phyloP scores from a whole-genome alignment of 1,140 invertebrate genomes.

The Philotrypesis tridentata region DNA sequence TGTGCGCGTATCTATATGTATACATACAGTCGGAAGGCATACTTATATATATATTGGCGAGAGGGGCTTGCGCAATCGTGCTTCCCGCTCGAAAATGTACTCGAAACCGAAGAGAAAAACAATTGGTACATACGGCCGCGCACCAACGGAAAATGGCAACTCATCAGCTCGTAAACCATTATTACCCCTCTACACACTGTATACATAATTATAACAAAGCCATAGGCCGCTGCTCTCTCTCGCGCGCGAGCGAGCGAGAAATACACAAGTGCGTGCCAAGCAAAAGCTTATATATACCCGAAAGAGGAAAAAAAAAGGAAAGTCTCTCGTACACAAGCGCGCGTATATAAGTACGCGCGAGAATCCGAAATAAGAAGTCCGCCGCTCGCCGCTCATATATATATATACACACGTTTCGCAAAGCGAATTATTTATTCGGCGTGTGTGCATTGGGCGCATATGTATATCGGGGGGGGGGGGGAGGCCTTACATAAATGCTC shows the following conservation, averaged over 20 bases:
- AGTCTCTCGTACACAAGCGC: background rate
- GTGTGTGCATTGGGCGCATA: constrained; percentile 5
- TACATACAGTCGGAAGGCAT: too few relatives aligned
- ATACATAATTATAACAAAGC: constrained; percentile 37
- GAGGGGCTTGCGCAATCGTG: too few relatives aligned
- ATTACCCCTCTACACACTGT: background rate
- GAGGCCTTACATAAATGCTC: constrained; percentile 7
- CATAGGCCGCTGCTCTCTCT: too few relatives aligned
- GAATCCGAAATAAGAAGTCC: background rate
- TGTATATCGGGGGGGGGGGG: background rate
- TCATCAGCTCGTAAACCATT: constrained; percentile 24
- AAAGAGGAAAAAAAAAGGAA: constrained; percentile 9
- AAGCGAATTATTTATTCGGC: constrained; percentile 36
- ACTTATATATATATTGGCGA: too few relatives aligned
- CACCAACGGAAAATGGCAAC: background rate
- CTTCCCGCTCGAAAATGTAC: too few relatives aligned
- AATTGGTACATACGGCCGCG: background rate
- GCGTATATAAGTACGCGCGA: too few relatives aligned
- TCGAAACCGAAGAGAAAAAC: background rate
- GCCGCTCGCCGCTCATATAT: too few relatives aligned
- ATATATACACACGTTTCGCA: constrained; percentile 27
- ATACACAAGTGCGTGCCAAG: too few relatives aligned
- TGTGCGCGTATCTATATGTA: too few relatives aligned
- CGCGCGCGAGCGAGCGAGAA: too few relatives aligned
- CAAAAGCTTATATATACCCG: too few relatives aligned